These are phyloP conservation scores for Pemphigus obesinymphae DNA, from an alignment of 1,140 invertebrate species.

Conservation along the genomic window DNA sequence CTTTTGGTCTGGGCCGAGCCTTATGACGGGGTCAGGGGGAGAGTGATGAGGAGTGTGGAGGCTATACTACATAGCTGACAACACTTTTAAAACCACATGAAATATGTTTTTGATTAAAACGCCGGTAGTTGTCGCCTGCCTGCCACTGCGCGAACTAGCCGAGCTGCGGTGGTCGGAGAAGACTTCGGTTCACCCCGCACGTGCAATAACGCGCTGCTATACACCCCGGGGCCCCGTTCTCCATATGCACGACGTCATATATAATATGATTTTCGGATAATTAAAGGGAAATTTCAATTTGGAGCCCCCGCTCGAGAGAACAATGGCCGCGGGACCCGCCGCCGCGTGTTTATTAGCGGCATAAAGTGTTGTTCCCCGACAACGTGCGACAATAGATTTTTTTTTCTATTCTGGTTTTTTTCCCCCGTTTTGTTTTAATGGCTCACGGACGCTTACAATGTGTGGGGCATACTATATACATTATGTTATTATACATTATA, in stretches of 20 bases:
- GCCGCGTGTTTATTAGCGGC: neutral
- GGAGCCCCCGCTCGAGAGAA: neutral
- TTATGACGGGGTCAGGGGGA: neutral
- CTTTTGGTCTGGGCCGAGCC: neutral
- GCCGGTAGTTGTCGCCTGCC: neutral
- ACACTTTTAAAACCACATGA: constrained; percentile 41
- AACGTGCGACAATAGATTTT: neutral
- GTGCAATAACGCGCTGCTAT: neutral
- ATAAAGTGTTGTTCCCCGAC: neutral
- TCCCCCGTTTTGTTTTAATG: neutral
- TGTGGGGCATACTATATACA: too few species aligned
- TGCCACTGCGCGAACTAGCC: too few species aligned
- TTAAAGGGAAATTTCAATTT: neutral
- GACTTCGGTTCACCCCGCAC: neutral
- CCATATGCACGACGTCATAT: neutral
- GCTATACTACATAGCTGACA: constrained; percentile 7
- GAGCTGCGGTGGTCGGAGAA: neutral
- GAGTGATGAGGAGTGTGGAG: neutral
- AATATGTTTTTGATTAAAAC: constrained; percentile 42
- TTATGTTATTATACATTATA: too few species aligned
- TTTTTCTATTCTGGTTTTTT: neutral
- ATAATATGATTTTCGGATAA: neutral
- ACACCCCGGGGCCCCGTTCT: neutral
- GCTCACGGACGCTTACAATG: neutral
- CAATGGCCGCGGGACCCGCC: neutral